Percentiles rank a stretch among this genome's conserved stretches.
These are phyloP conservation scores for Simalia tracyae DNA, from an alignment of 2,797 vertebrate genomes.

Conservation along the genomic window DNA sequence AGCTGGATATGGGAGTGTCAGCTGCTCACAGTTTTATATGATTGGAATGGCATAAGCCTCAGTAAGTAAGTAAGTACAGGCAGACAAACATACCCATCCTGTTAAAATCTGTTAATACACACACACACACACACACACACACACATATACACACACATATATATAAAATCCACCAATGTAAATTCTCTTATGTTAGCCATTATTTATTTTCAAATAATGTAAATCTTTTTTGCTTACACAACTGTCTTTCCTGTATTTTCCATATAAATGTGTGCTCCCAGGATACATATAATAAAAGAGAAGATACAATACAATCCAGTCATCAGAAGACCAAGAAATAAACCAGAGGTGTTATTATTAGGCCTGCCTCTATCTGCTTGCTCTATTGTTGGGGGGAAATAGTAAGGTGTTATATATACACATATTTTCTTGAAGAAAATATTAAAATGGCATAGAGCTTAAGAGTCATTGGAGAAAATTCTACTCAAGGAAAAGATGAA, in stretches of 20 bases:
- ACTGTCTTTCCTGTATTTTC: neutral
- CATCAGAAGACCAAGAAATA: neutral
- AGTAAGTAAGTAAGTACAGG: neutral
- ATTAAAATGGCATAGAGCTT: conserved; percentile 63
- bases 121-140: too few species aligned
- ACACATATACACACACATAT: too few species aligned
- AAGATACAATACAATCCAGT: neutral
- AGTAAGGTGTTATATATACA: neutral
- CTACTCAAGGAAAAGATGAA: conserved; percentile 55
- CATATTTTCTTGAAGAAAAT: conserved; percentile 54
- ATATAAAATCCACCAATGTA: neutral
- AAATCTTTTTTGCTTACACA: neutral
- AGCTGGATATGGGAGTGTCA: neutral
- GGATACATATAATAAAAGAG: neutral
- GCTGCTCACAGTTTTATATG: neutral
- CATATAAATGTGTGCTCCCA: neutral
- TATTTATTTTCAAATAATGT: neutral
- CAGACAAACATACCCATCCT: neutral
- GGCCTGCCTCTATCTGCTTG: conserved; percentile 27
- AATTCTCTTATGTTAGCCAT: neutral
- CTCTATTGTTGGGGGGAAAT: conserved; percentile 49
- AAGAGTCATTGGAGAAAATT: conserved; percentile 60
- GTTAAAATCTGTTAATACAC: neutral
- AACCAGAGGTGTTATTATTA: conserved; percentile 34
- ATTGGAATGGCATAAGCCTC: neutral